Conservation (phyloP, 2,888 invertebrate species). For the Epinotia ramella region DNA sequence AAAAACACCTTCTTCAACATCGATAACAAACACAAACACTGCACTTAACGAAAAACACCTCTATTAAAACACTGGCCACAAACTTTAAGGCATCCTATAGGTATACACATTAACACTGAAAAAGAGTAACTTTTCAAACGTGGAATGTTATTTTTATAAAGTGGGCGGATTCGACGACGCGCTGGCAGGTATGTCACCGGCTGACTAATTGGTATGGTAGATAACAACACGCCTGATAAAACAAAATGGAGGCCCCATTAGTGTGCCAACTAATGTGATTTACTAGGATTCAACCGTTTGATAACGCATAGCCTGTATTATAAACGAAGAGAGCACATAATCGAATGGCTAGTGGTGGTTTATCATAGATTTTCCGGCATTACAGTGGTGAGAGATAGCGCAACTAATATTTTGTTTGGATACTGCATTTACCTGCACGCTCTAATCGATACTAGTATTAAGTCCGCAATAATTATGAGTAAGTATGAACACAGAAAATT, state of each 20-base stretch:
- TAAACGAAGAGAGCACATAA: conserved; percentile 15
- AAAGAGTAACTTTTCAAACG: conserved; percentile 12
- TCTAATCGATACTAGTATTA: conserved; percentile 27
- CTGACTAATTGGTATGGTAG: conserved; percentile 75
- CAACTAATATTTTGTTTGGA: conserved; percentile 43
- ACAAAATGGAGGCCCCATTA: conserved; percentile 52
- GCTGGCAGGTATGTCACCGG: conserved; percentile 61
- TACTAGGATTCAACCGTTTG: conserved; percentile 56
- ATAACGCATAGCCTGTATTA: conserved; percentile 34
- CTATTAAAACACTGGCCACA: conserved; percentile 30
- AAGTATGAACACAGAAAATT: background rate
- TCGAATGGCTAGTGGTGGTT: background rate
- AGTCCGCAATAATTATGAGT: conserved; percentile 15
- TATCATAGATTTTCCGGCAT: conserved; percentile 17
- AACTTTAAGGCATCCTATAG: background rate
- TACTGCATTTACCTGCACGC: conserved; percentile 27
- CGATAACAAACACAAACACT: conserved; percentile 30
- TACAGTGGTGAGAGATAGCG: conserved; percentile 50
- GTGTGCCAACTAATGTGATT: conserved; percentile 61
- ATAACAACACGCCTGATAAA: conserved; percentile 69
- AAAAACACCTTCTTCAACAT: conserved; percentile 67
- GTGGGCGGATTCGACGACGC: conserved; percentile 49
- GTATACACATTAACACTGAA: background rate
- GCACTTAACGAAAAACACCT: conserved; percentile 31
- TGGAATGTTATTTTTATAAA: conserved; percentile 30